Base-by-base conservation (phyloP, 2,113 vertebrate species). In the Tragulus kanchil region DNA sequence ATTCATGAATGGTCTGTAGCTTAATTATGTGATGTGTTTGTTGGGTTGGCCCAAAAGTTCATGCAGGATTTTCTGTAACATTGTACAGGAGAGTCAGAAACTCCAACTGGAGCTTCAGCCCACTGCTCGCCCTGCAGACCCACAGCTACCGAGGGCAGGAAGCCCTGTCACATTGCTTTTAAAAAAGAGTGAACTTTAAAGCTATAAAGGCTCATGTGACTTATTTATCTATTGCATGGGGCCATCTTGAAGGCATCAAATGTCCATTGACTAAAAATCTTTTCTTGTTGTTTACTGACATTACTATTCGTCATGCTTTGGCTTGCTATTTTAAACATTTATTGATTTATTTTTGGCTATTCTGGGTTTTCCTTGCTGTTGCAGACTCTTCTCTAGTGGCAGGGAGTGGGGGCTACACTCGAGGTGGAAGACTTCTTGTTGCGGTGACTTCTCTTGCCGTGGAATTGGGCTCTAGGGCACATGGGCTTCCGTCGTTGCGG, bases 1-100 rank as follows among this genome's bases (percentile, higher is more conserved):
- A 28, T 69, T n/a, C 54, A 14, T 1, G 0, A n/a, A 65, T 1
- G 5, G 0, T 79, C 56, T 62, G 0, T 31, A 12, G 3, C 9
- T 79, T 73, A 64, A 77, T 36, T 56, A 10, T 2, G 8, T 4
- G 2, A 28, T 23, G 1, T 12, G 71, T 50, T 13, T 21, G 7
- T 7, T 73, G 69, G 69, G 45, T 42, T 73, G 69, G 69, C 42
- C 42, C 69, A 45, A 14, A 73, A 45, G 42, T 7, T 73, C 21
- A 0, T 73, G 23, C 21, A 45, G 21, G 42, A 14, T 73, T 45
- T 73, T 45, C 69, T 2, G 3, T 73, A 73, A 73, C 45, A 45
- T 73, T 6, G 5, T 25, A 73, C 21, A 73, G 69, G 45, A 73
- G 42, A 73, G 84, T 83, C 75, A 36, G 5, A 21, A 17, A 42